Conservation (phyloP, 2,113 vertebrate species). For the Tragelaphus scriptus region DNA sequence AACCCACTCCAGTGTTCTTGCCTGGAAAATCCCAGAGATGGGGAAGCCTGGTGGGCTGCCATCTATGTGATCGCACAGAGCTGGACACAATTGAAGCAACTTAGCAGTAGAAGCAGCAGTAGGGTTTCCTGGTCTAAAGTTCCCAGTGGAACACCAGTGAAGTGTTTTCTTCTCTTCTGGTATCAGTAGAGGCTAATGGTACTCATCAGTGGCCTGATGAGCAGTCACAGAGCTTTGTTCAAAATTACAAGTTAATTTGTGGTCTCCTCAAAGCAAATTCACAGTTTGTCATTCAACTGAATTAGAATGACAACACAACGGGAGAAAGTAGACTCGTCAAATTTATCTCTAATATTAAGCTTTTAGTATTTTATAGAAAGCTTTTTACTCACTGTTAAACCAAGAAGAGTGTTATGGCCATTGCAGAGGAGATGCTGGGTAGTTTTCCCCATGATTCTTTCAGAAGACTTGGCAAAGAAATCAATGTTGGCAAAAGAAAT, state of each 20-base stretch:
- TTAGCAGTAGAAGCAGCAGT: background rate
- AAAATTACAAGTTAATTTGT: background rate
- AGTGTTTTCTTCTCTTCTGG: background rate
- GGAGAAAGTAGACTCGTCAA: background rate
- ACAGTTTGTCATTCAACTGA: background rate
- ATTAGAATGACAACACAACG: background rate
- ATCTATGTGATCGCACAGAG: background rate
- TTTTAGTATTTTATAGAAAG: background rate
- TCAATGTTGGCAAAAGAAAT: background rate
- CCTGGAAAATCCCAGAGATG: background rate
- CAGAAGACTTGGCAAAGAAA: background rate
- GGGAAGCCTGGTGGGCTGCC: background rate
- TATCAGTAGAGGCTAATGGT: background rate
- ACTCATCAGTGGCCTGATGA: background rate
- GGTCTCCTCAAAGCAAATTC: background rate
- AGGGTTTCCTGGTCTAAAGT: background rate
- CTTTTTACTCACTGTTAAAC: background rate
- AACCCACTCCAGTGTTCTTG: background rate
- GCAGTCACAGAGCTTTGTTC: background rate
- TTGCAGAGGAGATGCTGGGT: background rate
- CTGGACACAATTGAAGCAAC: fast-evolving
- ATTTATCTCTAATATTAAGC: background rate
- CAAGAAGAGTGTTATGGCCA: background rate
- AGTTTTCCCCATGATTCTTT: background rate
- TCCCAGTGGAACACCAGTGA: background rate